Evolutionary conservation across 2,113 vertebrate genomes (phyloP).

Genomic region (Edolisoma coerulescens): DNA sequence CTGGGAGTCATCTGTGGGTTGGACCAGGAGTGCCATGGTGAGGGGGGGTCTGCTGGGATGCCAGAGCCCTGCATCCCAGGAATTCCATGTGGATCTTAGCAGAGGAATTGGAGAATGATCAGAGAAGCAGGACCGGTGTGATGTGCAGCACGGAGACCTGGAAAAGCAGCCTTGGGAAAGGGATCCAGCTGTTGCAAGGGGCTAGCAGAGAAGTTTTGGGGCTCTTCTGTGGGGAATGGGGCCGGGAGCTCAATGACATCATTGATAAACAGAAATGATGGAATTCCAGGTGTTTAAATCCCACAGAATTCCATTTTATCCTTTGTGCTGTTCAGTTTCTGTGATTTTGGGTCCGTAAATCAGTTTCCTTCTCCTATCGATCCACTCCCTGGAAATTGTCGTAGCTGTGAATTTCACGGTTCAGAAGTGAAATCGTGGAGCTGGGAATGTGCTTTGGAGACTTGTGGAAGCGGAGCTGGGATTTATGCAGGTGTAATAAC

Average conservation of each 20-base stretch:
- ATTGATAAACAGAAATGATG: rapidly evolving
- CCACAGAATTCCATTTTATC: not conserved
- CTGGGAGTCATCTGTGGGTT: rapidly evolving
- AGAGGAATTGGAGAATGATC: not conserved
- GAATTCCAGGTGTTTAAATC: not conserved
- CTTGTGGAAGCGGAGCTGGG: not conserved
- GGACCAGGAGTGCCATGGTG: rapidly evolving
- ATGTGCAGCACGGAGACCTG: rapidly evolving
- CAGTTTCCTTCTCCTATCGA: not conserved
- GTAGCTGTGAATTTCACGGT: not conserved
- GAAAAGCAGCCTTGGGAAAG: too few species aligned
- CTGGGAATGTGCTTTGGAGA: not conserved
- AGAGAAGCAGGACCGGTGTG: rapidly evolving
- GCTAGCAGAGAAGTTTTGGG: rapidly evolving
- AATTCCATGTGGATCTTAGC: rapidly evolving
- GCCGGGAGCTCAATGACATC: rapidly evolving
- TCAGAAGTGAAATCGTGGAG: not conserved
- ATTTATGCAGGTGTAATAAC: not conserved
- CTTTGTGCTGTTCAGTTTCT: not conserved
- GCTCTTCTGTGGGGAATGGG: rapidly evolving
- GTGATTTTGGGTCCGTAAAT: not conserved
- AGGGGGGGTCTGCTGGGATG: not conserved
- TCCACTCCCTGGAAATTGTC: not conserved
- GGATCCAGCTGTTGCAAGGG: not conserved
- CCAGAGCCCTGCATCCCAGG: rapidly evolving